Base-by-base conservation (phyloP, 2,113 vertebrate genomes). In the Vanacampus margaritifer region DNA sequence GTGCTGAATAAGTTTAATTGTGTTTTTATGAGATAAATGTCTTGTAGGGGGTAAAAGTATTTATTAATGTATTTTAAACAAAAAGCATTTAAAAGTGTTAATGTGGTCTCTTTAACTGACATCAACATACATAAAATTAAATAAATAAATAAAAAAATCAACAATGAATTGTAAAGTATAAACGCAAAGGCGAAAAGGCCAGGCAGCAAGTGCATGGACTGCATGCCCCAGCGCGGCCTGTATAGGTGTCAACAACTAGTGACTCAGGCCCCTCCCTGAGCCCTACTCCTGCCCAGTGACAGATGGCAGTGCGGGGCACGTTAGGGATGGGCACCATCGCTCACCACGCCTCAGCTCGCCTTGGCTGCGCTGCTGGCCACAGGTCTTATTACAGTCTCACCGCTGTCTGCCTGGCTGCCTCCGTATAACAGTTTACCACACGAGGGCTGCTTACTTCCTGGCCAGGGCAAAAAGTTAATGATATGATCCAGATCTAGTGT, bases 221-320 rank as follows among this genome's bases (percentile, higher is more conserved):
- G 77, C 74, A 65, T 67, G 85, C 67, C 76, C 78, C 60, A 69
- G 71, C 69, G 80, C 62, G 85, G 79, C 76, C 84, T 57, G 68
- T 79, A 67, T 74, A 84, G 83, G 82, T 81, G 88, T 85, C 79
- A 84, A 81, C 83, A 78, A 62, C 79, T 48, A 6, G 75, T 79
- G 81, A 81, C 67, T 83, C 79, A 69, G 78, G 73, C 85, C 75
- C 85, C 85, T 85, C 88, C 85, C 81, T 78, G 64, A 39, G 68
- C 74, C 68, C 81, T 10, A 45, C 80, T 86, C 76, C 83, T 84
- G 82, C 84, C 81, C 80, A 65, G 86, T 88, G 87, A 90, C 89
- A 90, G 89, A 90, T 89, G 89, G 88, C 80, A 87, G 82, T 87
- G 86, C 83, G 73, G 84, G 86, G 84, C 79, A 84, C 73, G 82